phyloP scores from a whole-genome alignment of 2,797 vertebrate genomes.

The Peromyscus nudipes region DNA sequence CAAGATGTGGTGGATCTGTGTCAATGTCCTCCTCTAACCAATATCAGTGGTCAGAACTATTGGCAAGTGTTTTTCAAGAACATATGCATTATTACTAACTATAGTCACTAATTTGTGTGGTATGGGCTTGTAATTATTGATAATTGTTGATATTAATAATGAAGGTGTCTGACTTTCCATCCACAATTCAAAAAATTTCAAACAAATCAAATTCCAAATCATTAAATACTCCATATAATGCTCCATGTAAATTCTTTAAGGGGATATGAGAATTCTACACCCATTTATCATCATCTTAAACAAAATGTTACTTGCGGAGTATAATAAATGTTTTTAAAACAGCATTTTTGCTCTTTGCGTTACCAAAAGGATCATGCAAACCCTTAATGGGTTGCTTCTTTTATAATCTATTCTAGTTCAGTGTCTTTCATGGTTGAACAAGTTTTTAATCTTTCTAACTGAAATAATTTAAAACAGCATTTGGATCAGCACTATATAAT shows the following conservation, averaged over 20 bases:
- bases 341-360: background rate
- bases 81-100: background rate
- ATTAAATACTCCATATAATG: background rate
- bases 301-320: background rate
- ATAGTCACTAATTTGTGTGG: background rate
- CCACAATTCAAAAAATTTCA: constrained; percentile 13
- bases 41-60: background rate
- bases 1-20: background rate
- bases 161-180: background rate
- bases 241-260: constrained; percentile 12
- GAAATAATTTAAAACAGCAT: constrained; percentile 8
- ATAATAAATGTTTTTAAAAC: background rate
- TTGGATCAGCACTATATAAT: background rate
- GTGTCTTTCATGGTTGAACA: background rate
- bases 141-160: constrained; percentile 27
- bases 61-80: background rate
- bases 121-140: background rate
- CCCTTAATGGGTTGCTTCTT: background rate
- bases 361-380: background rate
- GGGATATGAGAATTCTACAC: background rate
- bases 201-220: constrained; percentile 20
- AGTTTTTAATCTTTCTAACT: background rate
- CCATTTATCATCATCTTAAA: background rate
- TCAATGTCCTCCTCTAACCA: background rate
- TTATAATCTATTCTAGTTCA: background rate